phyloP scores from a whole-genome alignment of 2,113 vertebrate species.

The Pipa parva region DNA sequence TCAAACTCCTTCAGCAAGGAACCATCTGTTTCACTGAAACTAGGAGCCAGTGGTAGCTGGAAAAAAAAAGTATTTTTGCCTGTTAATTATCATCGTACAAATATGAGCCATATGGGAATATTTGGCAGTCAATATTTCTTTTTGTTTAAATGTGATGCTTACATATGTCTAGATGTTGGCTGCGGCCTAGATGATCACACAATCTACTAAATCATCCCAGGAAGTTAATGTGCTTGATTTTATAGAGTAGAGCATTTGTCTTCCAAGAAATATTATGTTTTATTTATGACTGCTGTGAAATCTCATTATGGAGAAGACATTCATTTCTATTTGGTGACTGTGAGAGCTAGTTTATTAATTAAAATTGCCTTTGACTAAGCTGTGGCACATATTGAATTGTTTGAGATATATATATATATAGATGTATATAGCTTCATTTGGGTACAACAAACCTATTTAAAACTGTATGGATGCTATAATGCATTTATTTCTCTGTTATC shows the following conservation, averaged over 20 bases:
- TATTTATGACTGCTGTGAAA: neutral
- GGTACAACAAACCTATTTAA: no score
- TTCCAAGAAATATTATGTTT: neutral
- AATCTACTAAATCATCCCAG: neutral
- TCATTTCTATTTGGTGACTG: no score
- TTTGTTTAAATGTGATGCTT: neutral
- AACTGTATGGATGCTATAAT: no score
- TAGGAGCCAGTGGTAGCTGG: neutral
- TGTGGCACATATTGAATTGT: no score
- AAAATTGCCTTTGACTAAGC: no score
- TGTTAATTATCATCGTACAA: conserved; percentile 20
- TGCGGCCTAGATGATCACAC: neutral
- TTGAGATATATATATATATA: no score
- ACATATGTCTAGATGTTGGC: neutral
- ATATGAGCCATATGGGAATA: conserved; percentile 9
- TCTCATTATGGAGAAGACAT: neutral
- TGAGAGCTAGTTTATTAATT: no score
- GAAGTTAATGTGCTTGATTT: no score
- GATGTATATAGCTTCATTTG: no score
- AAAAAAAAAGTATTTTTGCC: neutral
- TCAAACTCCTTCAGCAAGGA: conserved; percentile 6
- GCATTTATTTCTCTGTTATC: no score
- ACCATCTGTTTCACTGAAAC: conserved; percentile 21
- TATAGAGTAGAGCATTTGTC: neutral
- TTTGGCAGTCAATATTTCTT: conserved; percentile 7